Percentiles rank a stretch among this genome's conserved stretches.
Evolutionary conservation across 2,113 vertebrate species (phyloP).

Genomic region (Albula goreensis): DNA sequence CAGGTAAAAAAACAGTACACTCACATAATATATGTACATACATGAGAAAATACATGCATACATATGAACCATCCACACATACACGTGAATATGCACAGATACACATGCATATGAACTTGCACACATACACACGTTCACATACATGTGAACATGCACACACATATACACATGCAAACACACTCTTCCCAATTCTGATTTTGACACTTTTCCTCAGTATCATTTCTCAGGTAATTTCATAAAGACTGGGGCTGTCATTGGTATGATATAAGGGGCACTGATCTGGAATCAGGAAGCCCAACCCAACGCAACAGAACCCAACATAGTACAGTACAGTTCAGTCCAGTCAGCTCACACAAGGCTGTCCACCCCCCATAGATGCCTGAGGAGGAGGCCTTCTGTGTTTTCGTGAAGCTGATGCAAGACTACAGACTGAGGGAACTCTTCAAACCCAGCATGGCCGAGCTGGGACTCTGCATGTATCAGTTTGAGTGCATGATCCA

Average conservation of each 20-base stretch:
- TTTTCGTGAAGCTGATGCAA: slow-evolving; percentile 99
- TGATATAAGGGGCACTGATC: too few relatives aligned
- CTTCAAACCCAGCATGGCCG: slow-evolving; percentile 98
- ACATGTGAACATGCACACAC: too few relatives aligned
- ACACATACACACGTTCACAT: too few relatives aligned
- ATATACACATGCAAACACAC: too few relatives aligned
- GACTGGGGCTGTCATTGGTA: too few relatives aligned
- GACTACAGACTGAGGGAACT: slow-evolving; percentile 96
- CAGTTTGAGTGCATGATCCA: slow-evolving; percentile 99
- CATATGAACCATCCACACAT: neutral
- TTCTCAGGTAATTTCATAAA: too few relatives aligned
- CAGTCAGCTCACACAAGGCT: neutral
- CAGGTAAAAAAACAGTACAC: slow-evolving; percentile 75
- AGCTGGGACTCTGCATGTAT: slow-evolving; percentile 98
- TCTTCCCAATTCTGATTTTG: too few relatives aligned
- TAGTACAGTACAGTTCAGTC: neutral
- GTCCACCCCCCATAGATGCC: slow-evolving; percentile 80
- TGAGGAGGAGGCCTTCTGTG: slow-evolving; percentile 97
- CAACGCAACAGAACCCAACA: too few relatives aligned
- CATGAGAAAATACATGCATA: neutral
- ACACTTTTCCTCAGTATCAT: too few relatives aligned
- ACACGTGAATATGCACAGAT: too few relatives aligned
- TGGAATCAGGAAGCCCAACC: too few relatives aligned
- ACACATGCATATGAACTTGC: too few relatives aligned
- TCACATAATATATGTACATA: neutral